phyloP scores from a whole-genome alignment of 2,797 vertebrate genomes.

The Acanthiza pusilla region DNA sequence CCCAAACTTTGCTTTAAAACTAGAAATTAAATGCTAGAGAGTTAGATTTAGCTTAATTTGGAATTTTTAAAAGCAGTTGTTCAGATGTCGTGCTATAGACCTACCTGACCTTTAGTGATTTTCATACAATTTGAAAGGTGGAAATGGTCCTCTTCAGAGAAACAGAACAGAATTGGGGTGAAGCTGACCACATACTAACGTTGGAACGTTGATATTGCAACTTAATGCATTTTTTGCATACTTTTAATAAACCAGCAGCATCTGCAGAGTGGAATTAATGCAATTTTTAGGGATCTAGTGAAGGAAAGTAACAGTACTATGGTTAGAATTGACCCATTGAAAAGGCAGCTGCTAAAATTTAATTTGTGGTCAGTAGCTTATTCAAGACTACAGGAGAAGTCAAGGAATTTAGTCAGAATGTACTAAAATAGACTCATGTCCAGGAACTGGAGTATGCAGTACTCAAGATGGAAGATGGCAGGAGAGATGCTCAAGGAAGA shows the following conservation, averaged over 20 bases:
- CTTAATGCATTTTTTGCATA: neutral
- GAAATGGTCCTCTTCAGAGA: neutral
- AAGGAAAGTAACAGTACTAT: neutral
- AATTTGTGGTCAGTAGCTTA: neutral
- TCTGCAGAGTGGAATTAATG: neutral
- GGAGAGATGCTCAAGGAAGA: neutral
- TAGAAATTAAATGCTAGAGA: neutral
- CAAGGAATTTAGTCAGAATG: neutral
- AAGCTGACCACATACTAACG: accelerated
- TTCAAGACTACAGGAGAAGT: neutral
- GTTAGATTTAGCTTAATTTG: neutral
- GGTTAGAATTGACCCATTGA: neutral
- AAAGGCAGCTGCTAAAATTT: neutral
- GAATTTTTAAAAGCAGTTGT: neutral
- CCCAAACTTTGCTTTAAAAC: neutral
- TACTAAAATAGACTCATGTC: neutral
- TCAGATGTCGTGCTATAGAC: neutral
- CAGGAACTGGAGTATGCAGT: neutral
- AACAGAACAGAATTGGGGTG: neutral
- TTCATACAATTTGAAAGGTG: neutral
- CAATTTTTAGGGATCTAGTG: neutral
- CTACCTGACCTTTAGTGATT: neutral
- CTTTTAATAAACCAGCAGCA: neutral
- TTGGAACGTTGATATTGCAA: neutral
- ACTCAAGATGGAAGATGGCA: neutral